These are phyloP conservation scores for Hymenochirus boettgeri DNA, from an alignment of 2,113 vertebrate genomes.

Conservation along the genomic window DNA sequence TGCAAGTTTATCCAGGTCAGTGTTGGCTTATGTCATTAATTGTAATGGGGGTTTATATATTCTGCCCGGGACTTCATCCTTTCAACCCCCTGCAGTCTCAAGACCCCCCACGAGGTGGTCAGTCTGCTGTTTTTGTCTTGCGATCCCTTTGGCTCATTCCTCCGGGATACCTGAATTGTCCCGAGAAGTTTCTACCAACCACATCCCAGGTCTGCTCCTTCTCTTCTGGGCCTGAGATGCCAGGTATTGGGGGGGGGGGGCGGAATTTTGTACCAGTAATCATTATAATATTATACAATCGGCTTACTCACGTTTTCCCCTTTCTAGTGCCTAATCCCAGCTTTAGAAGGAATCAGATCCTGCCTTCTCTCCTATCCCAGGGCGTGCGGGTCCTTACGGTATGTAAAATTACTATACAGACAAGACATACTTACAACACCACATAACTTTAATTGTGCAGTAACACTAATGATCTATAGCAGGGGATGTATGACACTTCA, in stretches of 20 bases:
- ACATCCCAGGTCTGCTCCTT: conserved; percentile 78
- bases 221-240: conserved; percentile 75
- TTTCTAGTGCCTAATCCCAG: conserved; percentile 77
- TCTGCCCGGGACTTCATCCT: too few relatives aligned
- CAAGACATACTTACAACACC: too few relatives aligned
- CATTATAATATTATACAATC: too few relatives aligned
- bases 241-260: conserved; percentile 78
- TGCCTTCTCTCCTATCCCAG: conserved; percentile 81
- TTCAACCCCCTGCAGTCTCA: conserved; percentile 67
- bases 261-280: too few relatives aligned
- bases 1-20: conserved; percentile 83
- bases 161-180: conserved; percentile 75
- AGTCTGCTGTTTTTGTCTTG: conserved; percentile 73
- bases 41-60: too few relatives aligned
- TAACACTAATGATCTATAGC: too few relatives aligned
- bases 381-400: conserved; percentile 80
- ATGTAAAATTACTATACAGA: too few relatives aligned
- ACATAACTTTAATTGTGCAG: too few relatives aligned
- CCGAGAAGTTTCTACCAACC: conserved; percentile 81
- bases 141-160: conserved; percentile 77
- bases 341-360: conserved; percentile 81
- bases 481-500: too few relatives aligned
- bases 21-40: too few relatives aligned
- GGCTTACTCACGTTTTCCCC: neutral
- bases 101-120: conserved; percentile 72